phyloP scores from a whole-genome alignment of 1,140 invertebrate genomes.

The Musca domestica region DNA sequence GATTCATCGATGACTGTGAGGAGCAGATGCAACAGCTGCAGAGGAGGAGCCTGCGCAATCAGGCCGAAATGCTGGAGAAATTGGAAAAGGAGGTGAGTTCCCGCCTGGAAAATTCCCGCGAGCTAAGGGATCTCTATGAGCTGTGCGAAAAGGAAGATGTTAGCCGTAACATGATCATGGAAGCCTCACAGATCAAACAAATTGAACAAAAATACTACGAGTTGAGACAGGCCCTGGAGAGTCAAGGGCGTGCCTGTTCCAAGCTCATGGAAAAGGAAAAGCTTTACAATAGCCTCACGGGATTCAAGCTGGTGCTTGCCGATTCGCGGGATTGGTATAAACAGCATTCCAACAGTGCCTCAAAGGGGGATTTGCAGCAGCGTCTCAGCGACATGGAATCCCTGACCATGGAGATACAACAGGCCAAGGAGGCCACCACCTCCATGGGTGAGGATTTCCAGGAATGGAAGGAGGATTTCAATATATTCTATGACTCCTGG shows the following conservation, averaged over 20 bases:
- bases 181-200: conserved; percentile 43
- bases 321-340: conserved; percentile 53
- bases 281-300: conserved; percentile 51
- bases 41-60: conserved; percentile 45
- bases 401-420: conserved; percentile 40
- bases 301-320: conserved; percentile 49
- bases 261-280: conserved; percentile 43
- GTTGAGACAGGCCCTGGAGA: conserved; percentile 31
- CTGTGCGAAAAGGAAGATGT: conserved; percentile 45
- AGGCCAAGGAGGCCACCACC: conserved; percentile 38
- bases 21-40: conserved; percentile 41
- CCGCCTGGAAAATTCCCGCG: conserved; percentile 24
- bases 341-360: conserved; percentile 47
- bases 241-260: conserved; percentile 34
- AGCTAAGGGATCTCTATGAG: conserved; percentile 41
- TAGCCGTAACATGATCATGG: conserved; percentile 36
- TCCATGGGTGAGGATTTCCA: conserved; percentile 35
- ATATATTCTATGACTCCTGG: conserved; percentile 51
- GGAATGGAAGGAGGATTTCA: conserved; percentile 52
- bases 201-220: conserved; percentile 41
- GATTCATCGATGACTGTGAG: conserved; percentile 42
- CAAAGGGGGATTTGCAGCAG: conserved; percentile 44
- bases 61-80: conserved; percentile 36
- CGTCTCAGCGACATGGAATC: conserved; percentile 52
- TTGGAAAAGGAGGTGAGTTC: conserved; percentile 33